Evolutionary conservation across 2,113 vertebrate genomes (phyloP), one percentile per base, ranked within the genome.

Genomic region (Aptenodytes forsteri): DNA sequence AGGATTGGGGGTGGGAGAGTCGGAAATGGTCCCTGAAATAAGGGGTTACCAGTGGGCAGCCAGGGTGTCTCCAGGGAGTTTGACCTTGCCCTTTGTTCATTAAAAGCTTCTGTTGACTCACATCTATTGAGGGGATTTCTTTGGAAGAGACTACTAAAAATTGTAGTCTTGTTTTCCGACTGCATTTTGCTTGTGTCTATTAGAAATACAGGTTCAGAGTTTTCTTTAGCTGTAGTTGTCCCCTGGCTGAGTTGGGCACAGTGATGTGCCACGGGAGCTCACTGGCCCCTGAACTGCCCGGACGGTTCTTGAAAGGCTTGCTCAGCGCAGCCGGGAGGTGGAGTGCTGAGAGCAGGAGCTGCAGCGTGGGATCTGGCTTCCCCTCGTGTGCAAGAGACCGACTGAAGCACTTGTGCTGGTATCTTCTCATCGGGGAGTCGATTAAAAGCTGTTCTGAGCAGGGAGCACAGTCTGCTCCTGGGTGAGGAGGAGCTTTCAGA

Each of bases 321-420:
- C 44, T 40, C 11, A 6, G 47, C 0, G 6, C 83, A 64, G 78
- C 83, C 47, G 7, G 93, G 75, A 95, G 89, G 16, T 80, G 87
- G 42, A 83, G 75, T 27, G 8, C 14, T 5, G 16, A 10, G 71
- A 92, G 75, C 59, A 17, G 71, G 40, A 71, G 38, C 67, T 15
- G 3, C 64, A 4, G 12, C 0, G 9, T 11, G 20, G 54, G 21
- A 55, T 82, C 50, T 29, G 47, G n/a, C 61, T 78, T 66, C 47
- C 27, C n/a, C 16, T 66, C 0, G 0, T 4, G 2, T 29, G 38
- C 6, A 8, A 23, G 47, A 47, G 46, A 21, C 14, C 0, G 0
- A 7, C 0, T 2, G 17, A 30, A 34, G 34, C 0, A 1, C 10
- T 58, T 36, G 50, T 46, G 46, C 59, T 61, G 73, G 9, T 30